A percentile compares a stretch with the other conserved stretches of the same genome.
phyloP scores from a whole-genome alignment of 2,797 vertebrate species.

The Pangasius macronema region DNA sequence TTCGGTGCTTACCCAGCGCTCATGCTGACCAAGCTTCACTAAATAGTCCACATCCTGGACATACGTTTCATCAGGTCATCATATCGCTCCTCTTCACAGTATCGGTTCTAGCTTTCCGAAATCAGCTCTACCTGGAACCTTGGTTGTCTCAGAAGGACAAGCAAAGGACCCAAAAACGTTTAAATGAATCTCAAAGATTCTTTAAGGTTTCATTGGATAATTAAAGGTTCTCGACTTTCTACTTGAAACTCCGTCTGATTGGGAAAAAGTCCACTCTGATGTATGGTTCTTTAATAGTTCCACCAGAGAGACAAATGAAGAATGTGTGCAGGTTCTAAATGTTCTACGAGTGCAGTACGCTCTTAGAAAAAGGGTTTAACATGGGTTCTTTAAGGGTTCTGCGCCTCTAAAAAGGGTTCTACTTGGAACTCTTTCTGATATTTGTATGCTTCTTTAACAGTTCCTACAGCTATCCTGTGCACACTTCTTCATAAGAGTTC shows the following conservation, averaged over 20 bases:
- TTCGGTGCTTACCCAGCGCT: neutral
- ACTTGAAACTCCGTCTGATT: neutral
- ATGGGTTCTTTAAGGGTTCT: neutral
- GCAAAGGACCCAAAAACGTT: neutral
- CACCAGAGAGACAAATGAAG: neutral
- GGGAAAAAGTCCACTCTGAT: neutral
- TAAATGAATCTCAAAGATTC: neutral
- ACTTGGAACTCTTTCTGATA: neutral
- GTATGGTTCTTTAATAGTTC: no score
- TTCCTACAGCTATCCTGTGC: neutral
- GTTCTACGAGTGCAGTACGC: no score
- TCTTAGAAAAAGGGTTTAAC: neutral
- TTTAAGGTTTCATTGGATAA: neutral
- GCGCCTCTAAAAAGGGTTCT: neutral
- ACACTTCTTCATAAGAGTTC: no score
- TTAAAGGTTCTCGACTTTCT: neutral
- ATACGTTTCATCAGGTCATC: neutral
- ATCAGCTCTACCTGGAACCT: neutral
- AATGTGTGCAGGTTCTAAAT: neutral
- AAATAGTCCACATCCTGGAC: neutral
- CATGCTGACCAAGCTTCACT: neutral
- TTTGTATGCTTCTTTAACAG: neutral
- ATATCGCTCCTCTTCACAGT: neutral
- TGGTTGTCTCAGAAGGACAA: neutral
- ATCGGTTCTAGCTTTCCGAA: neutral